Percentiles rank a stretch among this genome's conserved stretches.
Conservation (phyloP, 2,113 vertebrate species). For the Laticauda laticaudata region DNA sequence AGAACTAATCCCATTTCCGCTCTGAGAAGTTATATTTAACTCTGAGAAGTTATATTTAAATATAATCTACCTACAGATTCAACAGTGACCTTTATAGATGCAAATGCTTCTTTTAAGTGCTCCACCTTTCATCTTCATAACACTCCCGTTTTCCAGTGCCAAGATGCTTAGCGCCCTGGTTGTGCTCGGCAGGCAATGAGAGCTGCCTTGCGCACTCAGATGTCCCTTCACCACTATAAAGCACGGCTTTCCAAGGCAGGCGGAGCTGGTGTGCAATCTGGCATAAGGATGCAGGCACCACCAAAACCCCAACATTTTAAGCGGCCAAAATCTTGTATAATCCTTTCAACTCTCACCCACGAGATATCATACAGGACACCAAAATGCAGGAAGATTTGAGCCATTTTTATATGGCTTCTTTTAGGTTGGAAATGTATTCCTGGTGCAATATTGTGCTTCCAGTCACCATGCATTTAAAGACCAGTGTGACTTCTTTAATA, state of each 20-base stretch:
- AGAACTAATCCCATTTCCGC: background rate
- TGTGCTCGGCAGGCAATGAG: background rate
- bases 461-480: no score
- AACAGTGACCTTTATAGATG: no score
- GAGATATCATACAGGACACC: background rate
- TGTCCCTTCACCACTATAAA: background rate
- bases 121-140: background rate
- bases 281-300: background rate
- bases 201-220: background rate
- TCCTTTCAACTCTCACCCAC: background rate
- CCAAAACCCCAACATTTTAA: background rate
- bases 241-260: background rate
- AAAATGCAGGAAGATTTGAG: background rate
- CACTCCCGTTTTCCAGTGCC: background rate
- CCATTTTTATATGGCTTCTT: background rate
- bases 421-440: background rate
- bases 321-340: background rate
- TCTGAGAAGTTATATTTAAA: background rate
- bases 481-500: no score
- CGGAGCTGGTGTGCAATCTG: background rate
- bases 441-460: no score
- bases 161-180: background rate
- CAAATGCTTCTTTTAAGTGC: background rate
- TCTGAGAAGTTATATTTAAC: background rate
- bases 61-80: background rate